Evolutionary conservation across 2,113 vertebrate species (phyloP).

Genomic region (Eptesicus fuscus): DNA sequence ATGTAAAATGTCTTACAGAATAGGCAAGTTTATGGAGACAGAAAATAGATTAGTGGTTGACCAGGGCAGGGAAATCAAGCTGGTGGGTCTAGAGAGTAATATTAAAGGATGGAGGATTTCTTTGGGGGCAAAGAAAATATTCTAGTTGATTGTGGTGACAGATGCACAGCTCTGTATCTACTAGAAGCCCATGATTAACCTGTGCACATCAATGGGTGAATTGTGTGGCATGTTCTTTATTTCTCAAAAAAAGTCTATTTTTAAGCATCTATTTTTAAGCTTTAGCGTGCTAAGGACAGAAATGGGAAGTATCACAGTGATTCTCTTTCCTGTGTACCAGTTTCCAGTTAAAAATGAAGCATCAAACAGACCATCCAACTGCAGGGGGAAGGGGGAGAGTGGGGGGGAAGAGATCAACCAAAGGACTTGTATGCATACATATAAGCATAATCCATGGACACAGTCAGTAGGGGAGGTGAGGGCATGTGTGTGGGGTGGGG

Average conservation of each 20-base stretch:
- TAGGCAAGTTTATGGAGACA: background rate
- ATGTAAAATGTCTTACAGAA: background rate
- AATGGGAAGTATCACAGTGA: background rate
- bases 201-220: background rate
- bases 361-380: too few species aligned
- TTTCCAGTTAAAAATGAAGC: background rate
- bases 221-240: background rate
- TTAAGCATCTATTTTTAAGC: background rate
- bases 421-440: too few species aligned
- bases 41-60: background rate
- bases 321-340: background rate
- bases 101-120: background rate
- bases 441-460: too few species aligned
- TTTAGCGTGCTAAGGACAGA: background rate
- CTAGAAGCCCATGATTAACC: background rate
- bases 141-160: background rate
- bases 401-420: too few species aligned
- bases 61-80: too few species aligned
- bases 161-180: background rate
- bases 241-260: background rate
- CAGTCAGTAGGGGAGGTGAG: too few species aligned
- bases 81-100: background rate
- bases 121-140: background rate
- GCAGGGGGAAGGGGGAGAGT: too few species aligned
- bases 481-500: too few species aligned